Evolutionary conservation across 2,797 vertebrate genomes (phyloP).

Genomic region (Alectoris magna): DNA sequence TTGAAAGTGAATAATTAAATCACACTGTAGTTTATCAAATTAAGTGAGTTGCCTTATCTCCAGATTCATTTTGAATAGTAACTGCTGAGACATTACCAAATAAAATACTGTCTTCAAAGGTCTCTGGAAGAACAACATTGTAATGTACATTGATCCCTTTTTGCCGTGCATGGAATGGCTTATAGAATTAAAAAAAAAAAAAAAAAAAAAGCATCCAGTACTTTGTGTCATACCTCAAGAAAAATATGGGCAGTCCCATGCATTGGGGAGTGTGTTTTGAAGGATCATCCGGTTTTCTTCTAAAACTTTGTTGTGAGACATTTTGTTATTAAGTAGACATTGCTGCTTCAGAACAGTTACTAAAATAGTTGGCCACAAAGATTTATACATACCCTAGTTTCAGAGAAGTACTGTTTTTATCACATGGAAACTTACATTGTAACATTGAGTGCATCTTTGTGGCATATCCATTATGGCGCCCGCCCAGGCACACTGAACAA

Average conservation of each 20-base stretch:
- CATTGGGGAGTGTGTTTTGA: not conserved
- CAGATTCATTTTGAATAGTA: constrained; percentile 18
- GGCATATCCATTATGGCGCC: not conserved
- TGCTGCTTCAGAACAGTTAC: not conserved
- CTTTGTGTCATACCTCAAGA: not conserved
- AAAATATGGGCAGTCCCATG: not conserved
- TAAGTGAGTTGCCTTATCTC: not conserved
- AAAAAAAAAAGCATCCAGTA: not conserved
- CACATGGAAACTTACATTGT: not conserved
- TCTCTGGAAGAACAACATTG: not conserved
- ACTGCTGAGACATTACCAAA: not conserved
- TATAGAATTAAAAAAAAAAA: not conserved
- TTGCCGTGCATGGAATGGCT: not conserved
- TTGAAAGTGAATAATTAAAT: constrained; percentile 34
- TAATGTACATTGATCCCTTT: not conserved
- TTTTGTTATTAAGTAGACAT: not conserved
- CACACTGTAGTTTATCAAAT: not conserved
- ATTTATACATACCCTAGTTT: not conserved
- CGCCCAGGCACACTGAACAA: not conserved
- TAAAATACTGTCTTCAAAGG: not conserved
- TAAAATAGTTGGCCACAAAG: not conserved
- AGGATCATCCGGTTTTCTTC: not conserved
- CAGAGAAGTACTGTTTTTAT: not conserved
- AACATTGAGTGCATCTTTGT: fast-evolving
- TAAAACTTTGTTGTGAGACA: not conserved